Evolutionary conservation across 1,140 invertebrate species (phyloP).

Genomic region (Cotesia typhae): DNA sequence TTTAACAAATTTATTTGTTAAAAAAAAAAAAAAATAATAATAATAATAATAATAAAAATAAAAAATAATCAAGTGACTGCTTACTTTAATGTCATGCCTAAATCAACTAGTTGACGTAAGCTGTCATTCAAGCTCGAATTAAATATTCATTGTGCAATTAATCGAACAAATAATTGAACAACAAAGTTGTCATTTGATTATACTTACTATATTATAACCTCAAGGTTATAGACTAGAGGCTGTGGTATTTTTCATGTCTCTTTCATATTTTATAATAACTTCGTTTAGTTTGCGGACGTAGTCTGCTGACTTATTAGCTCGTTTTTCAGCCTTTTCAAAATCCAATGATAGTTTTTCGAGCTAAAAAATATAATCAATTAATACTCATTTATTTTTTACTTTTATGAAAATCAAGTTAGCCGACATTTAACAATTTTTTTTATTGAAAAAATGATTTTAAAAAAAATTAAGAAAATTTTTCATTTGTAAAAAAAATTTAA

Average conservation of each 20-base stretch:
- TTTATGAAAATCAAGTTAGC: too few species aligned
- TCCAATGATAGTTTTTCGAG: constrained; percentile 65
- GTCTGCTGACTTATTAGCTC: constrained; percentile 62
- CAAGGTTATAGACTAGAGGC: neutral
- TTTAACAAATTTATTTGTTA: too few species aligned
- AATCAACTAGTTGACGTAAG: neutral
- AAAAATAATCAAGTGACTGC: too few species aligned
- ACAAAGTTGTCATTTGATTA: constrained; percentile 10
- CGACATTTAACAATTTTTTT: too few species aligned
- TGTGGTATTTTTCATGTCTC: constrained; percentile 50
- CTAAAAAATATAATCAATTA: constrained; percentile 49
- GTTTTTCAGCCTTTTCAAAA: constrained; percentile 62
- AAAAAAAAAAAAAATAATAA: too few species aligned
- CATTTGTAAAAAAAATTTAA: too few species aligned
- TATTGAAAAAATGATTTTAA: too few species aligned
- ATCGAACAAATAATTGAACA: constrained; percentile 18
- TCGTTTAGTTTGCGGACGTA: constrained; percentile 59
- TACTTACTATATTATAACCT: constrained; percentile 1
- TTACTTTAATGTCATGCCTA: neutral
- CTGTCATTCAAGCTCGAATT: neutral
- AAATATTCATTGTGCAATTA: neutral
- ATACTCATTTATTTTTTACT: neutral
- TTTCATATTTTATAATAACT: constrained; percentile 54
- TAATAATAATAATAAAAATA: too few species aligned
- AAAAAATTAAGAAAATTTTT: too few species aligned